These are phyloP conservation scores for Philopotamus ludificatus DNA, from an alignment of 1,140 invertebrate species.

Conservation along the genomic window DNA sequence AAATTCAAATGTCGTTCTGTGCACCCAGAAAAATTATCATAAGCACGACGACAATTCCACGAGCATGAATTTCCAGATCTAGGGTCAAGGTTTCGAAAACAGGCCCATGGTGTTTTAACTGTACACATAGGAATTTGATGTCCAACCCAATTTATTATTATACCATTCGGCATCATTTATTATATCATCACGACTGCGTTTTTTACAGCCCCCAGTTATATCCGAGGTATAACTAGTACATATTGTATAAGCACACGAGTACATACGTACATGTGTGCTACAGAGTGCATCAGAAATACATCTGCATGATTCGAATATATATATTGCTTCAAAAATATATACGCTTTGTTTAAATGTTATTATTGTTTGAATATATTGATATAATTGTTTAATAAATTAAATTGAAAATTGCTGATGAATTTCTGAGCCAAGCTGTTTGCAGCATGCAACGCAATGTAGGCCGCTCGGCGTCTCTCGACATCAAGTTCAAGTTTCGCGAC, in stretches of 20 bases:
- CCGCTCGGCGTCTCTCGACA: too few species aligned
- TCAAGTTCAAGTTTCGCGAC: too few species aligned
- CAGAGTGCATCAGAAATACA: too few species aligned
- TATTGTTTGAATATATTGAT: neutral
- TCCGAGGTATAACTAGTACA: too few species aligned
- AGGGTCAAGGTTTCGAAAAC: conserved; percentile 1
- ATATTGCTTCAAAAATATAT: neutral
- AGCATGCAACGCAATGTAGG: too few species aligned
- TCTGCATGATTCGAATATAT: too few species aligned
- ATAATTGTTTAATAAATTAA: too few species aligned
- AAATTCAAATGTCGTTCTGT: neutral
- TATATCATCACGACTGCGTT: neutral
- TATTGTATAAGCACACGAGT: too few species aligned
- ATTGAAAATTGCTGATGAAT: too few species aligned
- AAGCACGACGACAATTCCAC: neutral
- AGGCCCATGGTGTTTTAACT: conserved; percentile 10
- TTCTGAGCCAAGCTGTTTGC: too few species aligned
- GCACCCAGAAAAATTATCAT: neutral
- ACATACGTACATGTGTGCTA: too few species aligned
- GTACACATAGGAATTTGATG: conserved; percentile 1
- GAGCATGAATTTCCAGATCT: neutral
- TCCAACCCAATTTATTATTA: conserved; percentile 6
- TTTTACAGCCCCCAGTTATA: neutral
- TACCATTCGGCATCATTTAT: neutral
- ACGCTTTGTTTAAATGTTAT: neutral